Evolutionary conservation across 2,797 vertebrate genomes (phyloP), one percentile per base, ranked within the genome.

Genomic region (Etheostoma perlongum): DNA sequence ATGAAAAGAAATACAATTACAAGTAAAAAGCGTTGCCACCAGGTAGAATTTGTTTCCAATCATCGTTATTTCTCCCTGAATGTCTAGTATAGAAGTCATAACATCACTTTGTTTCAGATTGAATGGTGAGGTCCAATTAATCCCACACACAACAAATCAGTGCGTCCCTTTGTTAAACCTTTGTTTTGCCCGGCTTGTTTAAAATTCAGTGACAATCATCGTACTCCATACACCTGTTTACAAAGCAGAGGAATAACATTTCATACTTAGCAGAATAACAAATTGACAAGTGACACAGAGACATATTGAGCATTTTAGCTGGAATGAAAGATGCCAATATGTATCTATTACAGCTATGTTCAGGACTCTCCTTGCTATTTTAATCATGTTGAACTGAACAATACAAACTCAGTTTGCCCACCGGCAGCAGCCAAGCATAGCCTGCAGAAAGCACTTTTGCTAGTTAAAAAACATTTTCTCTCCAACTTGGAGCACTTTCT

Each of bases 361-460:
- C 66, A 62, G 61, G 59, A 72, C 76, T 76, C 59, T 64, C 36
- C 67, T 52, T 63, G 58, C 47, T 44, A 77, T 93, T 83, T 66
- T 86, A 88, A 90, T 90, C 79, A 89, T 73, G 74, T 90, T 88
- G 79, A 88, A 82, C 71, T 73, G 77, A 88, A 78, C 81, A 82
- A 79, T 63, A 66, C 66, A 79, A 83, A 80, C 81, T 85, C 78
- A 40, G 72, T 89, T 87, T 84, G 68, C 86, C 92, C 82, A 74
- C 64, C 58, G 74, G 85, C 86, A 76, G 65, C 79, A 81, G 85
- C 65, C 70, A 60, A 67, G 87, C 72, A 72, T 85, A 79, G 69
- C 84, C 69, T 76, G 79, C 75, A 88, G 88, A 87, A 91, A 89
- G 84, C 73, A 33, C 61, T 67, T 84, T 68, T 76, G 47, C 65